A percentile compares a stretch with the other conserved stretches of the same genome.
Conservation (phyloP, 2,888 invertebrate species). For the Branchipolynoe longqiensis region DNA sequence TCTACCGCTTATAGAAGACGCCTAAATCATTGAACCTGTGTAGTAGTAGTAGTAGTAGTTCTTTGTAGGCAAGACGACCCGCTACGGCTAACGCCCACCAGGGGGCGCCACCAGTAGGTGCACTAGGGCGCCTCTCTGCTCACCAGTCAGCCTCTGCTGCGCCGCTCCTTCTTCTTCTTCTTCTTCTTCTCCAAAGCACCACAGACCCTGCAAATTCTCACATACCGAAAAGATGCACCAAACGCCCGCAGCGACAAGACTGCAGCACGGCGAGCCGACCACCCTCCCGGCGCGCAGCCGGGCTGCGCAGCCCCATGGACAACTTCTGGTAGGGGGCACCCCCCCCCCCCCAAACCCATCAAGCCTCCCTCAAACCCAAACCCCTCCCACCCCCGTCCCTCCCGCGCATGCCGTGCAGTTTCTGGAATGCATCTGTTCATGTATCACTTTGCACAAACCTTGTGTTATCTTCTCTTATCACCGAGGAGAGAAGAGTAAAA, state of each 20-base stretch:
- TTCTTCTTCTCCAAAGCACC: constrained; percentile 48
- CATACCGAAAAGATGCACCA: constrained; percentile 53
- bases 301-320: not conserved
- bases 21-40: too few relatives aligned
- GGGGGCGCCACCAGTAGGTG: too few relatives aligned
- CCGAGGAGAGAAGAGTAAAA: constrained; percentile 38
- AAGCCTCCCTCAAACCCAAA: too few relatives aligned
- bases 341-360: too few relatives aligned
- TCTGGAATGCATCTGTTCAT: constrained; percentile 51
- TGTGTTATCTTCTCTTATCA: constrained; percentile 18
- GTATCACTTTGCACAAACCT: constrained; percentile 36
- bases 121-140: too few relatives aligned
- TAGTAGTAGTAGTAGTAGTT: too few relatives aligned
- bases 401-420: too few relatives aligned
- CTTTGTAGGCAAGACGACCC: not conserved
- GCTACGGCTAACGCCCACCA: not conserved
- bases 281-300: not conserved
- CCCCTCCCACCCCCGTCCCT: too few relatives aligned
- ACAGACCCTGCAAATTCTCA: constrained; percentile 51
- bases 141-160: too few relatives aligned
- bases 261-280: not conserved
- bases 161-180: too few relatives aligned
- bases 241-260: not conserved
- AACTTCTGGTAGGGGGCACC: too few relatives aligned
- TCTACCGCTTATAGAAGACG: constrained; percentile 1